Percentiles rank a stretch among this genome's conserved stretches.
phyloP scores from a whole-genome alignment of 2,888 invertebrate genomes.

The Amblyteles armatorius region DNA sequence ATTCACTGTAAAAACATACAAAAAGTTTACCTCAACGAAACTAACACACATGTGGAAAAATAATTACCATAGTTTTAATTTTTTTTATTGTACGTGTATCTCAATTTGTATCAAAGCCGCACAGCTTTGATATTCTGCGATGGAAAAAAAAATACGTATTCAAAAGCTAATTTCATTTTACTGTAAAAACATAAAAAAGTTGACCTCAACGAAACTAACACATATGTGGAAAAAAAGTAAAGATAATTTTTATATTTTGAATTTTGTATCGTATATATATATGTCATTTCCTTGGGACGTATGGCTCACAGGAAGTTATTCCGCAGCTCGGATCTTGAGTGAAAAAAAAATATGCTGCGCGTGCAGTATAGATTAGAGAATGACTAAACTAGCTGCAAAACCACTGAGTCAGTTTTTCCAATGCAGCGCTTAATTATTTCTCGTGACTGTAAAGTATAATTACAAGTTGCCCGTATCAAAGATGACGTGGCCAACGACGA shows the following conservation, averaged over 20 bases:
- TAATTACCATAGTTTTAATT: no score
- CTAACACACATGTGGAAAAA: neutral
- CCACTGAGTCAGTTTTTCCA: constrained; percentile 42
- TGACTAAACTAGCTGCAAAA: constrained; percentile 38
- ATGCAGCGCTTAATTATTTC: constrained; percentile 36
- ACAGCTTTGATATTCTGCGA: neutral
- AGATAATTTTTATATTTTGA: no score
- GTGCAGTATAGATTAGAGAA: neutral
- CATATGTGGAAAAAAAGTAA: neutral
- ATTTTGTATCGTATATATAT: no score
- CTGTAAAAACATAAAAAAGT: neutral
- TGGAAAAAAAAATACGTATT: neutral
- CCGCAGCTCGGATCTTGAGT: neutral
- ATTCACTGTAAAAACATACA: neutral
- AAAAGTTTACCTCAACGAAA: neutral
- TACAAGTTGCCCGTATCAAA: neutral
- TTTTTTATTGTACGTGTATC: no score
- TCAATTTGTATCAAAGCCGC: neutral
- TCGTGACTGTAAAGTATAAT: neutral
- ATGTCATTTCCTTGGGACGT: neutral
- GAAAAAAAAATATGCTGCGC: neutral
- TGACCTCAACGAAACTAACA: neutral
- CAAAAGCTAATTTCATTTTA: neutral
- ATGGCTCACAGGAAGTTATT: neutral
- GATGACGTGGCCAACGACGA: constrained; percentile 37